phyloP scores from a whole-genome alignment of 2,797 vertebrate species.

The Notamacropus eugenii region DNA sequence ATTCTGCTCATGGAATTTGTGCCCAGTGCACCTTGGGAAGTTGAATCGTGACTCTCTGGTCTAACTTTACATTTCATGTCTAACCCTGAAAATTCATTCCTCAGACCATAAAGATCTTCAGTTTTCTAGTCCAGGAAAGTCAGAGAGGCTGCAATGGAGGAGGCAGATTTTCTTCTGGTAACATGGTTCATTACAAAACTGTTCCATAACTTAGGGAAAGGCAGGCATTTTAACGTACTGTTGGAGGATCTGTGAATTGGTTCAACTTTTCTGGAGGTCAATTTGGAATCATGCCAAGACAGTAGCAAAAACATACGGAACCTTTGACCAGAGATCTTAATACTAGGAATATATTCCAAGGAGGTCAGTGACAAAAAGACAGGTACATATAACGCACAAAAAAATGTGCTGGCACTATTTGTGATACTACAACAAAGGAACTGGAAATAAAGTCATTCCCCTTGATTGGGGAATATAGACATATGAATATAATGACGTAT shows the following conservation, averaged over 20 bases:
- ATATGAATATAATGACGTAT: not conserved
- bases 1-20: not conserved
- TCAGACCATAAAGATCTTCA: not conserved
- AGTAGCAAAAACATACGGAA: not conserved
- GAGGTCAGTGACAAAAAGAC: not conserved
- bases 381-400: not conserved
- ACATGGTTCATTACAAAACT: not conserved
- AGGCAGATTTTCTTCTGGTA: not conserved
- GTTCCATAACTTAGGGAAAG: not conserved
- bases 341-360: not conserved
- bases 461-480: not conserved
- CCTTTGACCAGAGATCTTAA: not conserved
- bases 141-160: not conserved
- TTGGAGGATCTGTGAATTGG: not conserved
- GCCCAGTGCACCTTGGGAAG: not conserved
- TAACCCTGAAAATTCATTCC: not conserved
- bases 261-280: not conserved
- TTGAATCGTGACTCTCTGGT: constrained; percentile 3
- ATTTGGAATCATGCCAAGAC: not conserved
- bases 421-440: not conserved
- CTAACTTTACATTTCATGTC: not conserved
- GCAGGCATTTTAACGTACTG: not conserved
- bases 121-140: not conserved
- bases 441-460: not conserved
- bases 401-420: not conserved